Conservation (phyloP, 2,797 vertebrate genomes). For the Chromis chromis region DNA sequence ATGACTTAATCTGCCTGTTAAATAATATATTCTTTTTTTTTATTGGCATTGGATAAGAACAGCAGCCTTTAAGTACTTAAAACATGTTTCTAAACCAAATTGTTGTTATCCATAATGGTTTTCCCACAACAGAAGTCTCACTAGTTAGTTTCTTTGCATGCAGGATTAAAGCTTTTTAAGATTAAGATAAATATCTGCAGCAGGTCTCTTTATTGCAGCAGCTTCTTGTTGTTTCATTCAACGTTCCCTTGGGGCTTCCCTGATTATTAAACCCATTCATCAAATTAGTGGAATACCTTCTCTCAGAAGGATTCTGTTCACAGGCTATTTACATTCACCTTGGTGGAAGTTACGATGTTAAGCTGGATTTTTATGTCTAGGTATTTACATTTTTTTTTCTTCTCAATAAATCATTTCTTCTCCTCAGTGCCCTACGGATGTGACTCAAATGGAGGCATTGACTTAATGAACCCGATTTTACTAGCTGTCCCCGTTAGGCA, state of each 20-base stretch:
- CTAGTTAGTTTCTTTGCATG: slow-evolving; percentile 11
- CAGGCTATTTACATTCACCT: slow-evolving; percentile 64
- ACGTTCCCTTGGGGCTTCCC: slow-evolving; percentile 24
- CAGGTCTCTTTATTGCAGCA: slow-evolving; percentile 52
- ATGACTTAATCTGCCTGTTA: slow-evolving; percentile 3
- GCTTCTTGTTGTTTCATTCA: slow-evolving; percentile 46
- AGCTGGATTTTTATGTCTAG: slow-evolving; percentile 40
- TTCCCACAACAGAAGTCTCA: slow-evolving; percentile 11
- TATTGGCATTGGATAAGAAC: neutral
- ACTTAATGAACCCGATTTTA: slow-evolving; percentile 61
- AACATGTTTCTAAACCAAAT: slow-evolving; percentile 6
- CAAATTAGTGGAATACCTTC: slow-evolving; percentile 68
- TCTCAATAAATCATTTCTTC: slow-evolving; percentile 42
- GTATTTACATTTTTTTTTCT: slow-evolving; percentile 45
- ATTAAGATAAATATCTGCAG: slow-evolving; percentile 63
- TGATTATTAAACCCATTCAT: slow-evolving; percentile 77
- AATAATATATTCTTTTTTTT: neutral
- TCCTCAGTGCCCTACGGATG: slow-evolving; percentile 32
- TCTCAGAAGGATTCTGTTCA: slow-evolving; percentile 41
- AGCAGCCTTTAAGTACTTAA: slow-evolving; percentile 1
- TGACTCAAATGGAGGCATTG: slow-evolving; percentile 41
- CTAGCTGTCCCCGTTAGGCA: slow-evolving; percentile 41
- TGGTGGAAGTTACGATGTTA: slow-evolving; percentile 28
- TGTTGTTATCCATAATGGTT: neutral
- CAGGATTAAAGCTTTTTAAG: slow-evolving; percentile 42